A percentile compares a stretch with the other conserved stretches of the same genome.
Conservation (phyloP, 2,113 vertebrate genomes). For the Pelobates fuscus region DNA sequence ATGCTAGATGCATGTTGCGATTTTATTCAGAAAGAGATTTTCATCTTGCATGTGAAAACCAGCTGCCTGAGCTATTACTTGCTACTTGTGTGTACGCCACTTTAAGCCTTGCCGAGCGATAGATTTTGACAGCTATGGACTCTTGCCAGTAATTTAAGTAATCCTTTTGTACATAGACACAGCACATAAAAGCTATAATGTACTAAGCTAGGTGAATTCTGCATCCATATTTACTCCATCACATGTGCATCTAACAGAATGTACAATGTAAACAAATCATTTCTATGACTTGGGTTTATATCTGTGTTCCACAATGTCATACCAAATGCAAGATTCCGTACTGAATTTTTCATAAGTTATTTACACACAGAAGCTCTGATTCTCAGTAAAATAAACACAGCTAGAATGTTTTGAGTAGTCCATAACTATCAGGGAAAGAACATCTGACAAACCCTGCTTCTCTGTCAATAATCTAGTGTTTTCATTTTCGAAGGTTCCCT, state of each 20-base stretch:
- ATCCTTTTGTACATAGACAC: slow-evolving; percentile 37
- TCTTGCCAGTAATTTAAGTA: slow-evolving; percentile 32
- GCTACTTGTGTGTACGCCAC: slow-evolving; percentile 25
- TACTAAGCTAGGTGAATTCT: background rate
- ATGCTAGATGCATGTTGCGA: slow-evolving; percentile 38
- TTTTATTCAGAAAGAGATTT: slow-evolving; percentile 40
- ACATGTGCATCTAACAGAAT: background rate
- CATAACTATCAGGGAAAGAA: background rate
- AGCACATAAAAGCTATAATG: slow-evolving; percentile 29
- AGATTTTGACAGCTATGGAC: slow-evolving; percentile 37
- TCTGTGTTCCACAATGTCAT: background rate
- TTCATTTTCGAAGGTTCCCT: background rate
- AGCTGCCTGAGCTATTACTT: slow-evolving; percentile 40
- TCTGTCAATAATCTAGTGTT: background rate
- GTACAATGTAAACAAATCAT: background rate
- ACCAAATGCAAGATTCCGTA: slow-evolving; percentile 4
- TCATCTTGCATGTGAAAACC: slow-evolving; percentile 38
- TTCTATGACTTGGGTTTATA: background rate
- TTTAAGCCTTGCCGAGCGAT: slow-evolving; percentile 34
- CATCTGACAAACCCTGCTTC: background rate
- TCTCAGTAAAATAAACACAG: background rate
- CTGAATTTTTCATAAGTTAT: slow-evolving; percentile 31
- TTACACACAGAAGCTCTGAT: background rate
- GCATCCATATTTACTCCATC: background rate
- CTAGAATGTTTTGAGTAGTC: background rate